Evolutionary conservation across 2,113 vertebrate genomes (phyloP).

Genomic region (Syrmaticus mikado): DNA sequence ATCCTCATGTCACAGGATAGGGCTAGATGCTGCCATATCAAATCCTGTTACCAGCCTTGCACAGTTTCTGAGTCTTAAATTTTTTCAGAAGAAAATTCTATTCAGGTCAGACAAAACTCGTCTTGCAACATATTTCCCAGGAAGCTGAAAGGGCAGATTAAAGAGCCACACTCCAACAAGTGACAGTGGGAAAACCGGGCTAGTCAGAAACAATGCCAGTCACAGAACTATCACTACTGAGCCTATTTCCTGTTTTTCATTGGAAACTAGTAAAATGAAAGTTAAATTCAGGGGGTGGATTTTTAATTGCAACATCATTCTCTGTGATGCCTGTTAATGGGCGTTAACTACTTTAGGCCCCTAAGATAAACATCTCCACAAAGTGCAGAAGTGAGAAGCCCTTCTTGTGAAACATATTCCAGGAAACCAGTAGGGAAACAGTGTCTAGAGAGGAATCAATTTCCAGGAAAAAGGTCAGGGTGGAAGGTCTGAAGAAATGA

Average conservation of each 20-base stretch:
- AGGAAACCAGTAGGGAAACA: not conserved
- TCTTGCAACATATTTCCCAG: not conserved
- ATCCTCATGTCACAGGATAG: not conserved
- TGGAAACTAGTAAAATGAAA: not conserved
- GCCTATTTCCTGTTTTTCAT: constrained; percentile 32
- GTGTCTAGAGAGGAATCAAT: not conserved
- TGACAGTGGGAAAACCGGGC: not conserved
- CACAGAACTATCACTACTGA: not conserved
- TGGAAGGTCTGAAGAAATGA: not conserved
- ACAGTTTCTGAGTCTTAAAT: not conserved
- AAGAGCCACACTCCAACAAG: not conserved
- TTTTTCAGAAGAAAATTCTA: not conserved
- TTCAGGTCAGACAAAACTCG: not conserved
- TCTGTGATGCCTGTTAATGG: not conserved
- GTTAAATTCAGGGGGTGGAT: not conserved
- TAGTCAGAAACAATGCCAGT: not conserved
- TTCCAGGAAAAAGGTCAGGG: not conserved
- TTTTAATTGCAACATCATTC: constrained; percentile 25
- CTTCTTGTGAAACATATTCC: not conserved
- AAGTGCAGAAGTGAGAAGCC: not conserved
- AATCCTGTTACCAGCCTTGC: not conserved
- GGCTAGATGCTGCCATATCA: not conserved
- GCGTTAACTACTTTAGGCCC: not conserved
- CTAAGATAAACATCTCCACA: not conserved
- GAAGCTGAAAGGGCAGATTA: not conserved